phyloP scores from a whole-genome alignment of 2,888 invertebrate genomes.

The Sthenelais limicola region DNA sequence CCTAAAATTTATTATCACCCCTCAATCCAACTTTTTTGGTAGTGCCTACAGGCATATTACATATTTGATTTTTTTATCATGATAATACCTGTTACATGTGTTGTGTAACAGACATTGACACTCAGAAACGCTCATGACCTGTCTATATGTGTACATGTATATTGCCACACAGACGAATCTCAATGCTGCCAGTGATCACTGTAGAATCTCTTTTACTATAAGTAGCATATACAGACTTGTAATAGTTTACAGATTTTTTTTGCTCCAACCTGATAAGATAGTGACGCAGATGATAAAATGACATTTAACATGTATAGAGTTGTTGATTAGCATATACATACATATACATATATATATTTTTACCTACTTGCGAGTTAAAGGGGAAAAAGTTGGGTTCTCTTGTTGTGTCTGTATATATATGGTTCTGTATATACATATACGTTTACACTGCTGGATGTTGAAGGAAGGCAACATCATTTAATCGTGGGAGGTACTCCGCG shows the following conservation, averaged over 20 bases:
- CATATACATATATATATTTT: constrained; percentile 31
- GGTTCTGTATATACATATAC: constrained; percentile 26
- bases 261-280: constrained; percentile 22
- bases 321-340: constrained; percentile 35
- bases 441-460: constrained; percentile 36
- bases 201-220: constrained; percentile 21
- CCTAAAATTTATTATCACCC: too few species aligned
- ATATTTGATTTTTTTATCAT: too few species aligned
- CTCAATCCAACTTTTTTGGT: too few species aligned
- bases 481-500: too few species aligned
- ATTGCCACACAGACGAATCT: constrained; percentile 25
- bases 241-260: constrained; percentile 19
- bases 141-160: too few species aligned
- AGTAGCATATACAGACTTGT: neutral
- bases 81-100: too few species aligned
- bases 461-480: constrained; percentile 33
- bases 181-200: constrained; percentile 18
- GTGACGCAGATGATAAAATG: too few species aligned
- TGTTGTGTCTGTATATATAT: constrained; percentile 33
- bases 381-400: constrained; percentile 34
- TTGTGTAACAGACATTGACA: too few species aligned
- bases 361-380: constrained; percentile 38
- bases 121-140: too few species aligned
- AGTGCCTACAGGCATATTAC: too few species aligned
- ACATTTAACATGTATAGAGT: constrained; percentile 24